Conservation (phyloP, 2,888 invertebrate genomes). For the Galerucella calmariensis region DNA sequence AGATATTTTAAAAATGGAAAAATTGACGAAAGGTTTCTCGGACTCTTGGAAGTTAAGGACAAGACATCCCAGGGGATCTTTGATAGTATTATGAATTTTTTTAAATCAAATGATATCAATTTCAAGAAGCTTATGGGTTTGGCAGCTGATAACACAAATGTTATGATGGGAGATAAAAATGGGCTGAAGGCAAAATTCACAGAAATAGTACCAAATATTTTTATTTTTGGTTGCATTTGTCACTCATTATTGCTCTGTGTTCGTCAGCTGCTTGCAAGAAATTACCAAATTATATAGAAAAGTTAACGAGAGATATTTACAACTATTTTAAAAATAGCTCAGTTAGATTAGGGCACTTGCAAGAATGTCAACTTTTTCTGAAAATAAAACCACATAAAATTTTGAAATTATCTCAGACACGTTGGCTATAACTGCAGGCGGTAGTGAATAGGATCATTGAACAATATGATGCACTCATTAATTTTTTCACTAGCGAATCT, state of each 20-base stretch:
- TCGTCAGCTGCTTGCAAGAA: slow-evolving; percentile 15
- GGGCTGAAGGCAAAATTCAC: slow-evolving; percentile 32
- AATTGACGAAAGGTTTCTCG: slow-evolving; percentile 27
- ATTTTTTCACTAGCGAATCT: no score
- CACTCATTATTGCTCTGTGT: slow-evolving; percentile 26
- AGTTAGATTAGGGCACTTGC: background rate
- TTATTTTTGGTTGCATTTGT: slow-evolving; percentile 32
- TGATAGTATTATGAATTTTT: slow-evolving; percentile 25
- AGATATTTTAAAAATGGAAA: slow-evolving; percentile 30
- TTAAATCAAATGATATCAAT: slow-evolving; percentile 27
- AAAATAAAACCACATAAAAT: background rate
- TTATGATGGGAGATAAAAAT: slow-evolving; percentile 32
- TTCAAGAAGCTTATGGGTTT: slow-evolving; percentile 32
- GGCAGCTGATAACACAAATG: slow-evolving; percentile 39
- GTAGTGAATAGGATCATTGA: background rate
- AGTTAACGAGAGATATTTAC: slow-evolving; percentile 16
- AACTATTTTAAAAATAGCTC: slow-evolving; percentile 18
- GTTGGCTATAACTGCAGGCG: background rate
- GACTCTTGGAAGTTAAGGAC: slow-evolving; percentile 27
- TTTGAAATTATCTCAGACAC: background rate
- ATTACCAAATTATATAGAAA: slow-evolving; percentile 11
- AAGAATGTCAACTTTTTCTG: slow-evolving; percentile 2
- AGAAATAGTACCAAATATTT: slow-evolving; percentile 18
- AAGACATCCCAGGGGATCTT: slow-evolving; percentile 30
- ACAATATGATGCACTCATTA: no score